Evolutionary conservation across 2,888 invertebrate species (phyloP).

Genomic region (Netelia inedita): DNA sequence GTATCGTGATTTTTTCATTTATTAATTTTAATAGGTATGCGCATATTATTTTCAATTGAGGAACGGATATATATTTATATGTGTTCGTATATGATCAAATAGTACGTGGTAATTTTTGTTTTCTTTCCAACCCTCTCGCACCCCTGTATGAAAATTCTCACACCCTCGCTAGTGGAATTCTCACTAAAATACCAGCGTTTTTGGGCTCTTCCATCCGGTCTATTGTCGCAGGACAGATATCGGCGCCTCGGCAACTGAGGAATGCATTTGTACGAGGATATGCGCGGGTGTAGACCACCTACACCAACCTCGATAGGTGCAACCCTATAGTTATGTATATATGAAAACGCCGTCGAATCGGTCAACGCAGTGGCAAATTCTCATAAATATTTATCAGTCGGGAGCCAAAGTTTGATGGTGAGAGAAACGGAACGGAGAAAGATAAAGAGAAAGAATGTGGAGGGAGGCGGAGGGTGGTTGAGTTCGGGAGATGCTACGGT

Average conservation of each 20-base stretch:
- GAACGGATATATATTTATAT: background rate
- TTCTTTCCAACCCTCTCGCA: background rate
- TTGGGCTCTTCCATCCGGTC: background rate
- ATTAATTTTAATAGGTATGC: too few species aligned
- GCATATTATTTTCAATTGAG: too few species aligned
- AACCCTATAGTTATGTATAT: background rate
- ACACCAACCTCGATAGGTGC: background rate
- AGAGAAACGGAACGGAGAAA: conserved; percentile 40
- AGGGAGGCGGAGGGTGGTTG: conserved; percentile 4
- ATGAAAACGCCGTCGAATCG: conserved; percentile 39
- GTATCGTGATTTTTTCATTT: conserved; percentile 29
- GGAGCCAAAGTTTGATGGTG: conserved; percentile 34
- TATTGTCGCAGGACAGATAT: background rate
- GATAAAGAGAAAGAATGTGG: conserved; percentile 5
- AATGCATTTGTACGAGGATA: conserved; percentile 17
- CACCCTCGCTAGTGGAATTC: conserved; percentile 8
- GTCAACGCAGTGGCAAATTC: conserved; percentile 71
- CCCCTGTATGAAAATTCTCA: background rate
- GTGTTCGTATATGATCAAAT: background rate
- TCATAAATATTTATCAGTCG: conserved; percentile 77
- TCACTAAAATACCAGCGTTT: conserved; percentile 16
- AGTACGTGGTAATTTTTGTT: background rate
- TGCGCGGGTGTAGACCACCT: background rate
- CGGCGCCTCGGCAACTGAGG: background rate
- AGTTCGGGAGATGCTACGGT: background rate